phyloP scores from a whole-genome alignment of 2,888 invertebrate genomes.

The Steinernema scapterisci region DNA sequence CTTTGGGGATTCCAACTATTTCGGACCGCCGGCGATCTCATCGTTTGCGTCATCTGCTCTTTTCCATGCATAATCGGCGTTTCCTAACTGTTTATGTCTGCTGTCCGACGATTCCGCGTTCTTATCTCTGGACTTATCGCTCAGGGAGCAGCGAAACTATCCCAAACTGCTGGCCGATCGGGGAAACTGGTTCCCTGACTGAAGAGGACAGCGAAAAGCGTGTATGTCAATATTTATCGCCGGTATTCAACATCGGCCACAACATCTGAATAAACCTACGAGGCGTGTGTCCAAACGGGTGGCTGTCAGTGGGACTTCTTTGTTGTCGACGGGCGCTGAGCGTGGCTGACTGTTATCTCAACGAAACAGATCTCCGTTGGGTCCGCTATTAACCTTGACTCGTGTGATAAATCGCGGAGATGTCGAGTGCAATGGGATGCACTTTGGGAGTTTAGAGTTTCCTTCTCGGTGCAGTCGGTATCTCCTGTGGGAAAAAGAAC shows the following conservation, averaged over 20 bases:
- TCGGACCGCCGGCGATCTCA: too few species aligned
- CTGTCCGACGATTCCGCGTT: background rate
- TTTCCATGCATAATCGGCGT: background rate
- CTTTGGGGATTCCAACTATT: too few species aligned
- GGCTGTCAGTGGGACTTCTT: background rate
- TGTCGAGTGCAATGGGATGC: background rate
- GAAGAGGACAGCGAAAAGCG: background rate
- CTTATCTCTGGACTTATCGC: background rate
- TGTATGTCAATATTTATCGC: background rate
- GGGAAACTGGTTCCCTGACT: background rate
- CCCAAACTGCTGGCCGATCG: background rate
- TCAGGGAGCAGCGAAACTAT: background rate
- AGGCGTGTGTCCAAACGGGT: background rate
- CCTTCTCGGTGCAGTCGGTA: too few species aligned
- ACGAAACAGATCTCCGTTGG: background rate
- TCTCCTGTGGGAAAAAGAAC: too few species aligned
- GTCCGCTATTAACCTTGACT: background rate
- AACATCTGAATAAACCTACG: background rate
- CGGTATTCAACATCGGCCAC: background rate
- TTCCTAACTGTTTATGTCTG: background rate
- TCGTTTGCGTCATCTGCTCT: background rate
- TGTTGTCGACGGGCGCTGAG: background rate
- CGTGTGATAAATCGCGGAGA: background rate
- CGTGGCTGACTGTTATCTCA: background rate
- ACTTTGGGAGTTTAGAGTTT: background rate